These are phyloP conservation scores for Gopherus flavomarginatus DNA, from an alignment of 2,113 vertebrate genomes.

Conservation along the genomic window DNA sequence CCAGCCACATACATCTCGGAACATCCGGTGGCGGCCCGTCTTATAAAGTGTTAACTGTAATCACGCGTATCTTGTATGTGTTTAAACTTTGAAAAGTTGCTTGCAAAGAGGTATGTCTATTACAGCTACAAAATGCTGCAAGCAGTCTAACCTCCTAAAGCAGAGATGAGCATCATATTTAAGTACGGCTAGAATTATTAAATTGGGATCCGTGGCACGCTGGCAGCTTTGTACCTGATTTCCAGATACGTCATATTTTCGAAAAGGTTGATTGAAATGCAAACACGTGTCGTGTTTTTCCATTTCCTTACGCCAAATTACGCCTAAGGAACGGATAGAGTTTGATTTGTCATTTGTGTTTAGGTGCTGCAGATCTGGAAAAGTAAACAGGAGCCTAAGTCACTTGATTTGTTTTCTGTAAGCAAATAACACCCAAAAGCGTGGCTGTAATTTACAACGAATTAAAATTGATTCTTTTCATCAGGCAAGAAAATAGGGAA, in stretches of 20 bases:
- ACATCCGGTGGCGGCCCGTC: background rate
- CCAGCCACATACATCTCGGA: background rate
- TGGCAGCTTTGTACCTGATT: constrained; percentile 41
- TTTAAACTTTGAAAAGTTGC: constrained; percentile 62
- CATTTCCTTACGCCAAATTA: constrained; percentile 53
- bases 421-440: constrained; percentile 84
- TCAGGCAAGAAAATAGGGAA: constrained; percentile 88
- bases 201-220: constrained; percentile 3
- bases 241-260: constrained; percentile 33
- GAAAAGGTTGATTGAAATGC: constrained; percentile 45
- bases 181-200: constrained; percentile 31
- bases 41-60: background rate
- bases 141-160: constrained; percentile 2
- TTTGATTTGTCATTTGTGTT: constrained; percentile 63
- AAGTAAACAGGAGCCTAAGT: constrained; percentile 74
- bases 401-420: constrained; percentile 78
- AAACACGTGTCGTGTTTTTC: constrained; percentile 52
- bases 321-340: constrained; percentile 56
- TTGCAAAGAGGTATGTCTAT: constrained; percentile 27
- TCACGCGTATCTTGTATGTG: background rate
- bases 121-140: background rate
- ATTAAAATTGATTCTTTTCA: constrained; percentile 91
- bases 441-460: constrained; percentile 84
- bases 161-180: constrained; percentile 8
- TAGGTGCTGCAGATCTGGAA: constrained; percentile 67